Base-by-base conservation (phyloP, 2,797 vertebrate genomes). In the Cuculus canorus region DNA sequence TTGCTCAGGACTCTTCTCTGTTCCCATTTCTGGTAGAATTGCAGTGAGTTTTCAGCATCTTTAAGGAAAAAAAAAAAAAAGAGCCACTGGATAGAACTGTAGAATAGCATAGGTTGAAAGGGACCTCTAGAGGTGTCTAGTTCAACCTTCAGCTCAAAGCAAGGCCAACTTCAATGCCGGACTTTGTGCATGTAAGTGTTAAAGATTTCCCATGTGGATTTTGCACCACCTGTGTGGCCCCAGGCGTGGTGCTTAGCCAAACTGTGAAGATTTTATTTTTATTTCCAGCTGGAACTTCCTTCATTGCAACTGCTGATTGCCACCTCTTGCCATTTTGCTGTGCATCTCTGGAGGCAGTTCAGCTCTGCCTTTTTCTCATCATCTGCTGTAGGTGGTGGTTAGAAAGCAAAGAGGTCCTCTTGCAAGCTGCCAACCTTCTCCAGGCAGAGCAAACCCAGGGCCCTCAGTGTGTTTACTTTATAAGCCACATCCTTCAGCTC, bases 171-270 rank as follows among this genome's bases (percentile, higher is more conserved):
- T 83, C 33, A 61, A 0, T 39, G 25, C 9, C 60, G 56, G 56
- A 41, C 16, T 32, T 81, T 3, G 0, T 13, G 14, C 14, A 11
- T 0, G 0, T 1, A 33, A 71, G 9, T 7, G 54, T 18, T 39
- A 24, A 79, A 57, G 18, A 50, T 17, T 56, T 71, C 56, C 35
- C 12, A 7, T 1, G 16, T 13, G 37, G 24, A 54, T 8, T 57
- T 80, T 33, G 18, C 12, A 71, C 11, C 35, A 23, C 24, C 17
- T 70, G 8, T 33, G 54, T 11, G 37, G 11, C 4, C 15, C 14
- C n/a, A 43, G 30, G 7, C 15, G 17, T 54, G 37, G 3, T 47
- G 14, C 19, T 66, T 18, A 25, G 65, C 23, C 37, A 45, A 1
- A 69, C 0, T 18, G 17, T 17, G 39, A 75, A 23, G 35, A 9